Conservation (phyloP, 2,113 vertebrate genomes). For the Platichthys stellatus region DNA sequence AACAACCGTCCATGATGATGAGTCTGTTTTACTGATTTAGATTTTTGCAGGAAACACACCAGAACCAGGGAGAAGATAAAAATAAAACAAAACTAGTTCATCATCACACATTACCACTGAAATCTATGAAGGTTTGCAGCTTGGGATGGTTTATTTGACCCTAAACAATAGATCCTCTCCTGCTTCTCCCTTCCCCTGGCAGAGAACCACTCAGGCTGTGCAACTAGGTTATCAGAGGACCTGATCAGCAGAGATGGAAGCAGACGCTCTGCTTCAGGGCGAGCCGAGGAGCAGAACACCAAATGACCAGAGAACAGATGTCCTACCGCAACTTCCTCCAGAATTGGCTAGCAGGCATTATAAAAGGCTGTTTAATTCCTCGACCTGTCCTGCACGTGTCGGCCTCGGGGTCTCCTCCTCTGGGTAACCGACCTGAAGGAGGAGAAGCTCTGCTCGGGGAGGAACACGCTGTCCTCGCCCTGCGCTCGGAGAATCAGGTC, state of each 20-base stretch:
- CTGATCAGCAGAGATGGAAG: conserved; percentile 4
- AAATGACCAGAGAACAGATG: conserved; percentile 22
- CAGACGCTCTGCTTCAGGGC: conserved; percentile 1
- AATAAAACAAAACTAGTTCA: background rate
- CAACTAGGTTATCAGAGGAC: background rate
- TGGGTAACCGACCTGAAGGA: conserved; percentile 1
- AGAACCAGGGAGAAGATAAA: background rate
- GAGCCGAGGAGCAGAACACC: background rate
- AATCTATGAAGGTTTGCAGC: too few species aligned
- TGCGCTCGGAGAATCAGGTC: background rate
- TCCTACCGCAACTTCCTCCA: background rate
- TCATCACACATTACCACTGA: too few species aligned
- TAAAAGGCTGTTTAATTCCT: background rate
- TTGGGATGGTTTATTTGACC: background rate
- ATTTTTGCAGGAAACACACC: background rate
- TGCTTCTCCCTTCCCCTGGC: background rate
- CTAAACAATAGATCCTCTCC: background rate
- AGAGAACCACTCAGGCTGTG: background rate
- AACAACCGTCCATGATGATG: background rate
- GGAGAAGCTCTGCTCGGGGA: background rate
- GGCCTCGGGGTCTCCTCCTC: conserved; percentile 17
- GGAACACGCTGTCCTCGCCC: background rate
- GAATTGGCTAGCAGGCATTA: background rate
- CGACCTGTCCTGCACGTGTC: background rate
- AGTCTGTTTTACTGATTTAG: background rate